phyloP scores from a whole-genome alignment of 2,888 invertebrate species.

The Acanthococcus lagerstroemiae region DNA sequence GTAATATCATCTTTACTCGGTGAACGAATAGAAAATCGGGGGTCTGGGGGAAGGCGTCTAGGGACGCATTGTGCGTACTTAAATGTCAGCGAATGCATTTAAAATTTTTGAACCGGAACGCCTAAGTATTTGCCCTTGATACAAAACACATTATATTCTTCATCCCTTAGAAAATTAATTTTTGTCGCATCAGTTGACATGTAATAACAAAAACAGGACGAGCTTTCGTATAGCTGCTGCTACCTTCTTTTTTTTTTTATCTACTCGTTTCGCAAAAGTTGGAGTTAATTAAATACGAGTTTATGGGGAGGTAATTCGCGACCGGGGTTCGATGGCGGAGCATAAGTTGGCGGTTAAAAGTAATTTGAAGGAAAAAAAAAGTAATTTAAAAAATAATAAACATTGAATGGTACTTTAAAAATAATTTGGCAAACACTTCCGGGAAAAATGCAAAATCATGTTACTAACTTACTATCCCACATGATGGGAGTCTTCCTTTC shows the following conservation, averaged over 20 bases:
- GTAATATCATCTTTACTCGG: not conserved
- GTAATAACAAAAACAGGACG: constrained; percentile 7
- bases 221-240: not conserved
- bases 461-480: too few species aligned
- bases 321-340: too few species aligned
- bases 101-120: constrained; percentile 29
- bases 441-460: too few species aligned
- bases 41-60: constrained; percentile 6
- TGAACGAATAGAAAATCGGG: not conserved
- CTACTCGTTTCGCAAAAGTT: not conserved
- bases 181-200: constrained; percentile 27
- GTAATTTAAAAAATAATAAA: too few species aligned
- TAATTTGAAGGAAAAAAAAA: too few species aligned
- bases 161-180: constrained; percentile 29
- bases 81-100: constrained; percentile 29
- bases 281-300: not conserved
- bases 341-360: too few species aligned
- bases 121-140: constrained; percentile 26
- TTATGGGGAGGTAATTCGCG: too few species aligned
- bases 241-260: not conserved
- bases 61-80: constrained; percentile 30
- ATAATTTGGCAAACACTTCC: too few species aligned
- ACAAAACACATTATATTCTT: constrained; percentile 23
- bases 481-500: too few species aligned
- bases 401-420: too few species aligned